Base-by-base conservation (phyloP, 2,797 vertebrate species). In the Tadarida brasiliensis region DNA sequence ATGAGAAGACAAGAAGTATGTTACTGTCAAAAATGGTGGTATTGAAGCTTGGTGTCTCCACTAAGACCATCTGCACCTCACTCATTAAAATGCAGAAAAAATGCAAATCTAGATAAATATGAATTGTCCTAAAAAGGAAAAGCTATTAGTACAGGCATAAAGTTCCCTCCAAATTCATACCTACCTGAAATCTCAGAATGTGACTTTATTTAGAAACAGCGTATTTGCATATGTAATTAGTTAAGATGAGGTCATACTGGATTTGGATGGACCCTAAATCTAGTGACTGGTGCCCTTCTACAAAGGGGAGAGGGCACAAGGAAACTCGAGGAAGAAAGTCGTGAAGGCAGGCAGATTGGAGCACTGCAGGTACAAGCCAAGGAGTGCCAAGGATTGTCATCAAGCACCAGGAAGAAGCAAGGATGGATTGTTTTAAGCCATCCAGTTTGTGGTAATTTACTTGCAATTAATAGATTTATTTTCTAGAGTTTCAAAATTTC, bases 401-500 rank as follows among this genome's bases (percentile, higher is more conserved):
- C 47, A 44, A 24, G 5, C 71, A 22, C 39, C n/a, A n/a, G 30
- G 35, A 63, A 61, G 19, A 65, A 33, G 30, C 2, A 17, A 39
- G 70, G 20, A 7, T 57, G 22, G 57, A 28, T 59, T 54, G 74
- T 24, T 63, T 30, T 24, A 49, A 71, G 47, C 49, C 19, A 39
- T 28, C n/a, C 30, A 80, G 49, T 73, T 28, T 84, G 19, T 80
- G 51, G n/a, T 90, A 11, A 16, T 82, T 74, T 82, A 83, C 61
- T n/a, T 44, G 4, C 2, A 68, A 74, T 33, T 47, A 63, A 28
- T 63, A 65, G 39, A 28, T 33, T 73, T 63, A 39, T 77, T 91
- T 91, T 83, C 39, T 63, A 91, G 30, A 86, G 57, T 5, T 82
- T 95, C 12, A 91, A 24, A 87, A 87, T 87, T 47, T 91, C 35